Percentiles rank a stretch among this genome's conserved stretches.
Evolutionary conservation across 2,113 vertebrate species (phyloP).

Genomic region (Crocuta crocuta): DNA sequence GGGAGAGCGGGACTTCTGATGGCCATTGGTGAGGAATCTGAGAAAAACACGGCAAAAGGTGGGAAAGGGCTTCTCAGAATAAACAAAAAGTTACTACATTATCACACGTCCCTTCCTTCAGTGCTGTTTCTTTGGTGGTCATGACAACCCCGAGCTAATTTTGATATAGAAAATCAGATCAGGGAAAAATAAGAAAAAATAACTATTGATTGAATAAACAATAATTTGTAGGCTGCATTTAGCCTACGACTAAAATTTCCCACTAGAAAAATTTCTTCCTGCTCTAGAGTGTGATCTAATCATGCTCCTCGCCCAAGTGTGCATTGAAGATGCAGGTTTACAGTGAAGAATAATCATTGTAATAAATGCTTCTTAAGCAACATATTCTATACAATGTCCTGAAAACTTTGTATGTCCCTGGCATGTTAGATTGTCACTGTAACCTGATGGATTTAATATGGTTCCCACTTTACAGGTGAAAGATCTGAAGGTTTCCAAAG

Average conservation of each 20-base stretch:
- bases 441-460: fast-evolving
- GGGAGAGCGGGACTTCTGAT: background rate
- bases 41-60: background rate
- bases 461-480: too few relatives aligned
- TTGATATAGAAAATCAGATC: background rate
- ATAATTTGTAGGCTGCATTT: background rate
- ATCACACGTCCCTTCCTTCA: background rate
- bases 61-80: background rate
- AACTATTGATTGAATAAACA: background rate
- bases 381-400: background rate
- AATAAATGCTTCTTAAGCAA: background rate
- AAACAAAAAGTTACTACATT: background rate
- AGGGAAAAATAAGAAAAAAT: background rate
- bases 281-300: background rate
- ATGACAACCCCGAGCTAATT: background rate
- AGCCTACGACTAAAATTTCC: background rate
- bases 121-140: too few relatives aligned
- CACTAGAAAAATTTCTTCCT: background rate
- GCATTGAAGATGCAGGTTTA: background rate
- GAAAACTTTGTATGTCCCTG: background rate
- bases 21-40: background rate
- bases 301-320: background rate
- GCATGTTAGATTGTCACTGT: background rate
- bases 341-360: background rate
- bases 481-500: background rate